Percentiles rank a stretch among this genome's conserved stretches.
phyloP scores from a whole-genome alignment of 2,113 vertebrate species.

The Phoenicopterus ruber region DNA sequence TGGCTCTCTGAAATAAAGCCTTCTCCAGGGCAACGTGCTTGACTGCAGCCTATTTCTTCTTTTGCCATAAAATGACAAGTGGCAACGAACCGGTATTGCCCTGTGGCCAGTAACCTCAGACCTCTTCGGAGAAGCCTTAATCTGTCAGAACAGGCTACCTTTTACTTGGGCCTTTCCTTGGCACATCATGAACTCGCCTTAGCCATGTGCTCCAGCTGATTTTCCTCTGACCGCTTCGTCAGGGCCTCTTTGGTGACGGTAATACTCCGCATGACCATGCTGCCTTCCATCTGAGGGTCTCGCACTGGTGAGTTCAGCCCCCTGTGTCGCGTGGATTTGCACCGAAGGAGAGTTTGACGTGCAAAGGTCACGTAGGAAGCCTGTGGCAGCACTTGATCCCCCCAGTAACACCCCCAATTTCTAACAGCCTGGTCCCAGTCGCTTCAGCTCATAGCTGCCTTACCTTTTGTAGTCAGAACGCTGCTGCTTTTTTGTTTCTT shows the following conservation, averaged over 20 bases:
- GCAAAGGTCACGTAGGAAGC: neutral
- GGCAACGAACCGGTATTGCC: neutral
- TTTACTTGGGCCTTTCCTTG: no score
- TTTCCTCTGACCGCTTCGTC: neutral
- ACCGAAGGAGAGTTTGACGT: neutral
- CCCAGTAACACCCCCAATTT: neutral
- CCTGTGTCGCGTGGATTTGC: neutral
- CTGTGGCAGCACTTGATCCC: neutral
- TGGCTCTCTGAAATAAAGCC: neutral
- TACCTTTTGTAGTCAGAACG: neutral
- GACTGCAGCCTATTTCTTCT: neutral
- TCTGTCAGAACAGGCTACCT: neutral
- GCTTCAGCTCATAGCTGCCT: neutral
- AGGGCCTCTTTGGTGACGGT: neutral
- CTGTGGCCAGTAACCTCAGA: neutral
- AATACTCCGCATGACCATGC: neutral
- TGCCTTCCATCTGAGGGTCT: neutral
- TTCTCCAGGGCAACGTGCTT: neutral
- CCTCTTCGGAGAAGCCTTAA: neutral
- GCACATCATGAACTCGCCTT: neutral
- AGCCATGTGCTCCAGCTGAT: neutral
- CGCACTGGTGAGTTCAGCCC: fast-evolving
- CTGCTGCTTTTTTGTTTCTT: neutral
- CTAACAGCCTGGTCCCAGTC: neutral
- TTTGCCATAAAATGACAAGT: neutral